Evolutionary conservation across 2,888 invertebrate species (phyloP).

Genomic region (Ceramica pisi): DNA sequence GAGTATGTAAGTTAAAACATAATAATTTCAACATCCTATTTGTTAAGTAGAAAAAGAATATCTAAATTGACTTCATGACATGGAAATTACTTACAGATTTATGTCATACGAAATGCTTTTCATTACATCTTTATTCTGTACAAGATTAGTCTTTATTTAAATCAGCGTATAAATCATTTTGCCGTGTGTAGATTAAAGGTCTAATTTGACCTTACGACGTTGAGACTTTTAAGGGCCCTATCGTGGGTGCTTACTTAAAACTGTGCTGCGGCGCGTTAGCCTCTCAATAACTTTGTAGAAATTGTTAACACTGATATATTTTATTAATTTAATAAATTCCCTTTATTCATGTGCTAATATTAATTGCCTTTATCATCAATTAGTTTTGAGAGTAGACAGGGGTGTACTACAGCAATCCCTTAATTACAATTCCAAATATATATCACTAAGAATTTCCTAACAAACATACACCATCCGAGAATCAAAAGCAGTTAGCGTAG

Average conservation of each 20-base stretch:
- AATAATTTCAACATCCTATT: neutral
- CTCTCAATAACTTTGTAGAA: slow-evolving; percentile 37
- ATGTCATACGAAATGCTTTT: slow-evolving; percentile 35
- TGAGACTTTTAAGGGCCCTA: neutral
- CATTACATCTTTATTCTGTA: slow-evolving; percentile 37
- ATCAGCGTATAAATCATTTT: slow-evolving; percentile 37
- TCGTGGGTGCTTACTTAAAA: neutral
- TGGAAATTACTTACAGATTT: slow-evolving; percentile 13
- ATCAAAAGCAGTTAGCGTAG: neutral
- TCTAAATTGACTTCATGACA: slow-evolving; percentile 38
- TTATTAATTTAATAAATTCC: slow-evolving; percentile 30
- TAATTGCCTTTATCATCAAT: slow-evolving; percentile 2
- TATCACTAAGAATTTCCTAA: neutral
- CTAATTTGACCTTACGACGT: neutral
- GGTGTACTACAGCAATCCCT: neutral
- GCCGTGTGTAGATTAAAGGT: slow-evolving; percentile 26
- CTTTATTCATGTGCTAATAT: slow-evolving; percentile 38
- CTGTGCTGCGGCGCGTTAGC: slow-evolving; percentile 43
- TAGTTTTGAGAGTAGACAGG: neutral
- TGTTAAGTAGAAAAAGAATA: slow-evolving; percentile 13
- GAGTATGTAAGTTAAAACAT: neutral
- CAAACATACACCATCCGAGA: neutral
- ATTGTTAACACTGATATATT: slow-evolving; percentile 35
- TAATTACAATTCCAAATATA: neutral
- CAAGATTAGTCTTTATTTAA: slow-evolving; percentile 30